Evolutionary conservation across 2,113 vertebrate genomes (phyloP), one percentile per base, ranked within the genome.

Genomic region (Catharus bicknelli): DNA sequence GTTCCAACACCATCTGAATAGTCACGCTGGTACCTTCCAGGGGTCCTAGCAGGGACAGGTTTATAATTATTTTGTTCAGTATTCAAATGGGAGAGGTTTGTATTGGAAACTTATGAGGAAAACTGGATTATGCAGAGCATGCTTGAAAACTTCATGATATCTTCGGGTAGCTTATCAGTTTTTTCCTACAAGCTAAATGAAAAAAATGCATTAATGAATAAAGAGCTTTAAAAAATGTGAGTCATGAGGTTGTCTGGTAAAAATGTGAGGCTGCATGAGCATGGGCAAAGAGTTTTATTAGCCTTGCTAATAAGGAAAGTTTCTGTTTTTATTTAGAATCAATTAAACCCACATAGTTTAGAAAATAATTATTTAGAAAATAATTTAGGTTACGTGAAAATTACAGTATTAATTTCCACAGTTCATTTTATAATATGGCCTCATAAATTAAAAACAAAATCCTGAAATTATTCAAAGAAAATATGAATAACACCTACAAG

Each of bases 11-110:
- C 43, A 86, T 38, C 54, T 94, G 85, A 94, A 90, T 75, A 95
- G 83, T 85, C 87, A 91, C 5, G 43, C 73, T 79, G 86, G 95
- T 95, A 96, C 90, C 62, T 93, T 88, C 34, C 29, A 69, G 94
- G 84, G 75, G 81, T 85, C 43, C 45, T 23, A 30, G 58, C 38
- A 18, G 47, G 51, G 63, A 34, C 57, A 69, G 30, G 16, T 63
- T 86, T 80, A 36, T 67, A 92, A 94, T 10, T 43, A 63, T 48
- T 68, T 92, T 77, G 27, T 87, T 69, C 38, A 75, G 62, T 73
- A 83, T 89, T 93, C 82, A 55, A 90, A 50, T 74, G n/a, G 64
- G 50, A 80, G 43, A 82, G 30, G 91, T 16, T 64, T 70, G 79
- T 66, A 42, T 13, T 45, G 20, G 77, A 79, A 88, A 66, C 22